A percentile compares a stretch with the other conserved stretches of the same genome.
Conservation (phyloP, 2,113 vertebrate species). For the Tragelaphus imberbis region DNA sequence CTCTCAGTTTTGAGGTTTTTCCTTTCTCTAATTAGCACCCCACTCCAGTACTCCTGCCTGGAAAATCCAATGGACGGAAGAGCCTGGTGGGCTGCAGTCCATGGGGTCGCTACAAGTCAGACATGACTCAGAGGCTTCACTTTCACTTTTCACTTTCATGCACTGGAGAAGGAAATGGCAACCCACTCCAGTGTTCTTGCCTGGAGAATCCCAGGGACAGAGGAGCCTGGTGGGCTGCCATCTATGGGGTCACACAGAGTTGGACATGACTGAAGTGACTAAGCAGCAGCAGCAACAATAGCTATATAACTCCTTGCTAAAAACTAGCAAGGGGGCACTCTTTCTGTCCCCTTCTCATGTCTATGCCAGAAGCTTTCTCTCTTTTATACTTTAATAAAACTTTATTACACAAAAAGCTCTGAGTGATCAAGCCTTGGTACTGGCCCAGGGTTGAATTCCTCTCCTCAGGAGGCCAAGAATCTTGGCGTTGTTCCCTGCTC, state of each 20-base stretch:
- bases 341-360: not conserved
- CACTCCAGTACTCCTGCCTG: too few species aligned
- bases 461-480: not conserved
- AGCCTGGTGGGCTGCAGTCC: too few species aligned
- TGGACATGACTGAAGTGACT: too few species aligned
- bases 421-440: not conserved
- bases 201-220: too few species aligned
- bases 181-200: too few species aligned
- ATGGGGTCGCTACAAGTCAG: too few species aligned
- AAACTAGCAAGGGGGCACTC: not conserved
- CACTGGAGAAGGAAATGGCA: too few species aligned
- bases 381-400: not conserved
- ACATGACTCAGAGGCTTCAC: too few species aligned
- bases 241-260: too few species aligned
- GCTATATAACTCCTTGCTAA: not conserved
- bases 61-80: too few species aligned
- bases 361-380: not conserved
- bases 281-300: not conserved
- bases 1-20: not conserved
- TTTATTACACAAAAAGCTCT: not conserved
- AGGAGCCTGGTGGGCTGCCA: too few species aligned
- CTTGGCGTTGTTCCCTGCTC: accelerated
- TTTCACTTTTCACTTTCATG: too few species aligned
- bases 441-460: not conserved
- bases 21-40: not conserved